A percentile compares a stretch with the other conserved stretches of the same genome.
phyloP scores from a whole-genome alignment of 2,888 invertebrate genomes.

The Hirtodrosophila histrioides region DNA sequence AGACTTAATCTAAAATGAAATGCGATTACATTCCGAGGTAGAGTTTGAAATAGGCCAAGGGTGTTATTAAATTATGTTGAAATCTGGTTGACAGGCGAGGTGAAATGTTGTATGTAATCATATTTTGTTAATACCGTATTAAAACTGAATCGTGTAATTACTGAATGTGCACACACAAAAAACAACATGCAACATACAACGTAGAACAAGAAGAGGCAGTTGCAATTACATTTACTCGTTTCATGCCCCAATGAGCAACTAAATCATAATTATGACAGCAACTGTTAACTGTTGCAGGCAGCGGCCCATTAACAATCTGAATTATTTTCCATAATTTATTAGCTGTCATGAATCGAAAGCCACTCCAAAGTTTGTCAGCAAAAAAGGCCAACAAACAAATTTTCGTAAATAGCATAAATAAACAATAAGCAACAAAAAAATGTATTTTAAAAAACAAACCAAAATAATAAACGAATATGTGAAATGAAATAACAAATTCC shows the following conservation, averaged over 20 bases:
- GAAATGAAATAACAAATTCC: slow-evolving; percentile 34
- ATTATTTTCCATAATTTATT: slow-evolving; percentile 70
- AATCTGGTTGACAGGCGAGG: too few species aligned
- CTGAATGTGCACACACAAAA: too few species aligned
- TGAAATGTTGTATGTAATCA: too few species aligned
- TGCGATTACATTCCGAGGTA: too few species aligned
- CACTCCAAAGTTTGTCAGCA: slow-evolving; percentile 42
- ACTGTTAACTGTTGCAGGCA: slow-evolving; percentile 49
- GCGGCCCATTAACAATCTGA: slow-evolving; percentile 63
- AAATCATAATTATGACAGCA: slow-evolving; percentile 71
- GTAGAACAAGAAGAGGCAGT: slow-evolving; percentile 18
- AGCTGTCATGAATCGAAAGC: slow-evolving; percentile 51
- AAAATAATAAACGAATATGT: slow-evolving; percentile 1
- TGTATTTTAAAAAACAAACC: background rate
- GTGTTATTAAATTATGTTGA: too few species aligned
- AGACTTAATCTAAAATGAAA: too few species aligned
- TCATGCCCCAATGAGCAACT: slow-evolving; percentile 50
- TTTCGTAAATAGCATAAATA: slow-evolving; percentile 26
- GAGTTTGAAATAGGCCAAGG: too few species aligned
- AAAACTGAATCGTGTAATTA: too few species aligned
- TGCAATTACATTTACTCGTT: slow-evolving; percentile 41
- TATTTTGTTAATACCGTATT: too few species aligned
- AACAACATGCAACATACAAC: background rate
- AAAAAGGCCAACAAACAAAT: slow-evolving; percentile 22
- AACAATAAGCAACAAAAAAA: slow-evolving; percentile 18